Conservation (phyloP, 23 tunicate genomes). For the Halocynthia aurantium region DNA sequence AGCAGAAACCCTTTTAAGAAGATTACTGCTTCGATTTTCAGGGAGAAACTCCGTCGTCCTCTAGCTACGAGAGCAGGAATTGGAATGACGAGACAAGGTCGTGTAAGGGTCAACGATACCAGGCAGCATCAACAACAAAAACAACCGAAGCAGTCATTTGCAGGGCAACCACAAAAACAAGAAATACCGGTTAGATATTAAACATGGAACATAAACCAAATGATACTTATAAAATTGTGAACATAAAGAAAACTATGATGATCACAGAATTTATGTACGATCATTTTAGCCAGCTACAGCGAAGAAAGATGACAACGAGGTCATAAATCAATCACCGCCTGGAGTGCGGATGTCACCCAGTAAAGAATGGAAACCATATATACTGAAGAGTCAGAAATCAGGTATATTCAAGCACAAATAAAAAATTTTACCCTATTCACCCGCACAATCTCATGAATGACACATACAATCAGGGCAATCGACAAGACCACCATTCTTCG, state of each 20-base stretch:
- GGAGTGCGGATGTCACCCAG: slow-evolving; percentile 78
- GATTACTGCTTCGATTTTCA: not conserved
- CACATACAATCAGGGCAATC: not conserved
- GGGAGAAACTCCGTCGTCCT: slow-evolving; percentile 21
- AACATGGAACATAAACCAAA: no score
- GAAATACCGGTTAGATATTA: no score
- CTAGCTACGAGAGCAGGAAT: not conserved
- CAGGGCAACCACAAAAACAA: no score
- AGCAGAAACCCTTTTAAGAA: no score
- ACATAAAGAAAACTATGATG: no score
- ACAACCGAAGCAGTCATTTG: no score
- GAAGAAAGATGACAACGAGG: not conserved
- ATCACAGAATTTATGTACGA: no score
- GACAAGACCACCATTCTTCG: slow-evolving; percentile 31
- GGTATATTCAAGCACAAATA: not conserved
- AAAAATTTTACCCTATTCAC: not conserved
- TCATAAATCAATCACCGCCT: slow-evolving; percentile 7
- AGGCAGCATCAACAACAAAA: no score
- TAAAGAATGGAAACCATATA: slow-evolving; percentile 81
- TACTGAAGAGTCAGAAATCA: slow-evolving; percentile 4
- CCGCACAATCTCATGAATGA: not conserved
- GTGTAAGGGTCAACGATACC: no score
- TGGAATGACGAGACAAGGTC: no score
- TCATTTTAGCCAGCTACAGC: not conserved
- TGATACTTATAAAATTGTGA: no score